Base-by-base conservation (phyloP, 1,140 invertebrate genomes). In the Meloidogyne floridensis region DNA sequence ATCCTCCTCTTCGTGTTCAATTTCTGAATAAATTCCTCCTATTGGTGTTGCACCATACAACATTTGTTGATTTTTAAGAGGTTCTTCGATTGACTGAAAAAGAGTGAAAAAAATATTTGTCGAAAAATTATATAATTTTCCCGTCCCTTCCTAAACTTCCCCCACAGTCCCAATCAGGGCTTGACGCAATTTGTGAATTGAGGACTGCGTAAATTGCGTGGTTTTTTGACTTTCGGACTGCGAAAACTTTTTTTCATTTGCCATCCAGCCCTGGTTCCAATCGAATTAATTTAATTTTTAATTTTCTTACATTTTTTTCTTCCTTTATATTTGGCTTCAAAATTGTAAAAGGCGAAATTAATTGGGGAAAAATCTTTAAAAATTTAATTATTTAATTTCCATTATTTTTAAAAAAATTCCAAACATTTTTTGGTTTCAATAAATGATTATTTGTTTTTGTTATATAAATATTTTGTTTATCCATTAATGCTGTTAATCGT, bases 401-500 rank as follows among this genome's bases (percentile, higher is more conserved):
- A 15, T 15, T 59, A 3, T 15, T 59, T 56, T 11, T 11, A 0
- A 9, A 59, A 59, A 15, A 15, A 15, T 15, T 15, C 11, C 3
- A 59, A 59, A 65, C 59, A 65, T 65, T 65, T n/a, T 65, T 65
- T 65, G 10, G 59, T 65, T 65, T 4, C 8, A 65, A 65, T 65
- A 65, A 65, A 65, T 65, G 13, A 47, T 47, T 47, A 47, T 47
- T 47, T 32, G 32, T 32, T 18, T 65, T 65, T 65, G 15, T n/a
- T 65, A 65, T 2, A n/a, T 65, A 6, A 65, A 65, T 65, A 18
- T 65, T 65, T 65, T 65, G 77, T 53, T 69, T 18, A 53, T 79
- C 77, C 77, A 79, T 79, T 51, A 79, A 72, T 42, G 81, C 81
- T n/a, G 81, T 82, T 51, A 82, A 75, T 32, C 81, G 79, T 65